A percentile compares a stretch with the other conserved stretches of the same genome.
These are phyloP conservation scores for Apostichopus californicus DNA, from an alignment of 35 echinoderm and acorn worm species.

Conservation along the genomic window DNA sequence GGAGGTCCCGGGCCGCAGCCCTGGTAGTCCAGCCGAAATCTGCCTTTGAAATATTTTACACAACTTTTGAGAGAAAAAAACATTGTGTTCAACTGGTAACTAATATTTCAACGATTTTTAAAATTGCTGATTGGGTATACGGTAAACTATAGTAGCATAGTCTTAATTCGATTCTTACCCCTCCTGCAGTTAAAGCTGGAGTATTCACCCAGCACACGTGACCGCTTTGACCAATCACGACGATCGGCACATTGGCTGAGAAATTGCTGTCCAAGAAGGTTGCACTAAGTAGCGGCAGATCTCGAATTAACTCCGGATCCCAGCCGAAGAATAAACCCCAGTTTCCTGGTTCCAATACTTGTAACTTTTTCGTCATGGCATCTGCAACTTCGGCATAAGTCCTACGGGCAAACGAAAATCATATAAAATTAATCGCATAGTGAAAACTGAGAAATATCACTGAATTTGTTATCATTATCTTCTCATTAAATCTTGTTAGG, in stretches of 20 bases:
- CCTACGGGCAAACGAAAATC: conserved; percentile 6
- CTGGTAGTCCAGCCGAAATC: too few relatives aligned
- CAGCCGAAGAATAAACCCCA: conserved; percentile 75
- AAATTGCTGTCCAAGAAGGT: conserved; percentile 56
- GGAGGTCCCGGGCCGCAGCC: too few relatives aligned
- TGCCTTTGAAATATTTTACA: too few relatives aligned
- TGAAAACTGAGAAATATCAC: background rate
- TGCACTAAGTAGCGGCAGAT: conserved; percentile 48
- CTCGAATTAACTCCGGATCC: conserved; percentile 62
- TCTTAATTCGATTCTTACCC: conserved; percentile 3
- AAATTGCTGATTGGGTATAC: background rate
- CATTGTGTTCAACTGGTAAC: background rate
- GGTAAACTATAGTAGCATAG: background rate
- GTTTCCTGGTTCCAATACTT: background rate
- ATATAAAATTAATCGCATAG: background rate
- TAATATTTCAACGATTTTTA: background rate
- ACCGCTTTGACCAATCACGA: conserved; percentile 61
- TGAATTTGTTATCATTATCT: background rate
- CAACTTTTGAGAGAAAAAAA: too few relatives aligned
- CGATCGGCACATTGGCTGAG: conserved; percentile 12
- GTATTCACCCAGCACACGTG: conserved; percentile 60
- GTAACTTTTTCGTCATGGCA: conserved; percentile 16
- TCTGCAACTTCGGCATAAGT: conserved; percentile 18
- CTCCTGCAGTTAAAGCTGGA: background rate
- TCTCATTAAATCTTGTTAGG: too few relatives aligned